Evolutionary conservation across 2,113 vertebrate species (phyloP), one percentile per base, ranked within the genome.

Genomic region (Microcebus griseorufus): DNA sequence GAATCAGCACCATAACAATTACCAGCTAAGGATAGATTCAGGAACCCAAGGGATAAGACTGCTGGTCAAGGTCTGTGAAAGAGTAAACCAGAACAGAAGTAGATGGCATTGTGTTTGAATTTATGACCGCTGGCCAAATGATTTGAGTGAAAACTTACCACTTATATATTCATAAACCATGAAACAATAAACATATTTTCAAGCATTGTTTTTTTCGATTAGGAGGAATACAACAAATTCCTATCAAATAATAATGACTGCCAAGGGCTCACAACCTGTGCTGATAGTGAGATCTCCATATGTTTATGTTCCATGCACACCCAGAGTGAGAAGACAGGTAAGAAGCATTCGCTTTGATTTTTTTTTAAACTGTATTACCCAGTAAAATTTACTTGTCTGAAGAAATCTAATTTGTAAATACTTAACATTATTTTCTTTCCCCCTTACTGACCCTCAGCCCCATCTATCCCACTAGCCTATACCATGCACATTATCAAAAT

Each of bases 381-480:
- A n/a, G 3, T 55, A 88, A 81, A 73, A 70, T 90, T n/a, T 86
- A 60, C 23, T 55, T 79, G 67, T 67, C 51, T 95, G 39, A 9
- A 83, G 12, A 89, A 67, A 93, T 80, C 25, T 84, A 18, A 86
- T 86, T 95, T 82, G n/a, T 82, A 90, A 67, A 69, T 88, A 69
- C 48, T 83, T 92, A 80, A 80, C 1, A 11, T 14, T 2, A 69
- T 75, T 93, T 87, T 69, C 82, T 58, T 80, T 85, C 58, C 86
- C 17, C 51, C 22, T 23, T 84, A n/a, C 67, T 53, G 76, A 90
- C 32, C 62, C n/a, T 45, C 7, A 94, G 23, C 1, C n/a, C 12
- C 16, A 51, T 79, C 25, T 12, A 75, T 0, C n/a, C 42, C 7
- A 14, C 34, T 12, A 64, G 1, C 16, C 29, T 81, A 16, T 85